Evolutionary conservation across 2,888 invertebrate genomes (phyloP).

Genomic region (Thalpophila matura): DNA sequence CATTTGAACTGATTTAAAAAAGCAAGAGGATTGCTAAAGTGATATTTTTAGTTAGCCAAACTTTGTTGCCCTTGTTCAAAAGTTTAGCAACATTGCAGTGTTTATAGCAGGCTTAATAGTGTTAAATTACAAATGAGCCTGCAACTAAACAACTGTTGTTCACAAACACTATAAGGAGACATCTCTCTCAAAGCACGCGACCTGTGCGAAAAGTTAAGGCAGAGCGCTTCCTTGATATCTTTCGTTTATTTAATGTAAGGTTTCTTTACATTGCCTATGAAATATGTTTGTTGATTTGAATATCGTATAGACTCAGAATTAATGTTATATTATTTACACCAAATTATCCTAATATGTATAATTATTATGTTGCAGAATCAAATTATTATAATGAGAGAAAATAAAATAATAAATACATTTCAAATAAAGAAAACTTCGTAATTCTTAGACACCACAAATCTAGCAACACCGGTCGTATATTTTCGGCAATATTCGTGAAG

Average conservation of each 20-base stretch:
- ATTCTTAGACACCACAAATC: constrained; percentile 10
- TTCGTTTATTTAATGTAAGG: background rate
- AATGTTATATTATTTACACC: background rate
- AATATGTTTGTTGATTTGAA: too few species aligned
- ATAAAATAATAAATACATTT: background rate
- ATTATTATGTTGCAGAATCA: too few species aligned
- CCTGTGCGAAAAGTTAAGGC: constrained; percentile 18
- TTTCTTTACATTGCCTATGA: too few species aligned
- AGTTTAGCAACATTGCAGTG: constrained; percentile 32
- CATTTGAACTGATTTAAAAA: too few species aligned
- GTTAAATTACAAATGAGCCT: constrained; percentile 36
- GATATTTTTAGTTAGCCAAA: too few species aligned
- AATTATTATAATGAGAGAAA: background rate
- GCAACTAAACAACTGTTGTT: constrained; percentile 38
- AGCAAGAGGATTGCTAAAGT: too few species aligned
- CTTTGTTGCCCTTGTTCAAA: constrained; percentile 11
- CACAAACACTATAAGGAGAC: constrained; percentile 44
- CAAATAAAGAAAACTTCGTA: background rate
- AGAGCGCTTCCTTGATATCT: background rate
- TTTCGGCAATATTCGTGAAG: constrained; percentile 69
- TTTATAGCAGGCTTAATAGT: constrained; percentile 39
- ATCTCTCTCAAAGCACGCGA: constrained; percentile 31
- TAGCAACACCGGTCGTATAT: constrained; percentile 61
- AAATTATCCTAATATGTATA: too few species aligned
- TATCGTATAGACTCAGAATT: too few species aligned